phyloP scores from a whole-genome alignment of 2,888 invertebrate species.

The Agrilus mali region DNA sequence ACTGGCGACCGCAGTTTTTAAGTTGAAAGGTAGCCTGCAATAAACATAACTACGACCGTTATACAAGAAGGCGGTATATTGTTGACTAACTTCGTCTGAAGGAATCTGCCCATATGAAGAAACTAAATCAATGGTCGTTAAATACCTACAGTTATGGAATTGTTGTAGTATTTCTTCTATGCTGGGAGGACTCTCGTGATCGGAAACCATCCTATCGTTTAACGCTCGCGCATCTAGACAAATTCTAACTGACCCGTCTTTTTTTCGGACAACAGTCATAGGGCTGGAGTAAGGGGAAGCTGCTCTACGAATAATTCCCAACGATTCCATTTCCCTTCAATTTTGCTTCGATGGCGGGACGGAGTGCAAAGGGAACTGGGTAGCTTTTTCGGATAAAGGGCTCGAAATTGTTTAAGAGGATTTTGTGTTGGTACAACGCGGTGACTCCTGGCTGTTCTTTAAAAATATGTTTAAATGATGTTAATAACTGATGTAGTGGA shows the following conservation, averaged over 20 bases:
- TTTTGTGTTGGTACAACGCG: too few relatives aligned
- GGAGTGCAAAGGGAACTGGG: too few relatives aligned
- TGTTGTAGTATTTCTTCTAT: constrained; percentile 10
- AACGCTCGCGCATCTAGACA: constrained; percentile 6
- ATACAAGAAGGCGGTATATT: constrained; percentile 5
- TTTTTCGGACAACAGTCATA: constrained; percentile 1
- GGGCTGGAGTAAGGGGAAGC: too few relatives aligned
- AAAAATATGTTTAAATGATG: too few relatives aligned
- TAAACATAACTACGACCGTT: constrained; percentile 3
- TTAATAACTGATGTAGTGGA: too few relatives aligned
- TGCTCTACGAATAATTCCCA: too few relatives aligned
- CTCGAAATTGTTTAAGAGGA: too few relatives aligned
- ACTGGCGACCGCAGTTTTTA: constrained; percentile 2
- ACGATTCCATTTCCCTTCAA: too few relatives aligned
- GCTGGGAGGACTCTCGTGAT: constrained; percentile 15
- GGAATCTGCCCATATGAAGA: constrained; percentile 9
- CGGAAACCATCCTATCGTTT: constrained; percentile 18
- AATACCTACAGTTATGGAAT: constrained; percentile 6
- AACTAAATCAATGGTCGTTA: constrained; percentile 9
- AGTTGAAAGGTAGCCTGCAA: constrained; percentile 1
- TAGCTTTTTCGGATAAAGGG: too few relatives aligned
- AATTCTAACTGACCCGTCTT: background rate
- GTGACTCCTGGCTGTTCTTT: too few relatives aligned
- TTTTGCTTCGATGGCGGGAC: too few relatives aligned
- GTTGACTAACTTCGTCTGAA: constrained; percentile 1